Conservation (phyloP, 2,888 invertebrate genomes). For the Pantelozetes paolii region DNA sequence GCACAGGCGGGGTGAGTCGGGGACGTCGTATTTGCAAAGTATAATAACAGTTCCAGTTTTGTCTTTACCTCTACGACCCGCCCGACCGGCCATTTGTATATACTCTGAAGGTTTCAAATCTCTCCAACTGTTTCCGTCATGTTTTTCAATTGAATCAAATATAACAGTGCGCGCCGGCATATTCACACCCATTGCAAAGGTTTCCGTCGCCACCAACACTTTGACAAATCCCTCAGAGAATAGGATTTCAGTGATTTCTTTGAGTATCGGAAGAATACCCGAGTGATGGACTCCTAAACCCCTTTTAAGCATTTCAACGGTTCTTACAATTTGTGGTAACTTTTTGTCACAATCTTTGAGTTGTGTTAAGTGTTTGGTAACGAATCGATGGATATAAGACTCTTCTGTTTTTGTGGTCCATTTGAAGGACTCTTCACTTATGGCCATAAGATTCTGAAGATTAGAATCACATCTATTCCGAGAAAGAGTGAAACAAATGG, state of each 20-base stretch:
- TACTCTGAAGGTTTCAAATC: conserved; percentile 85
- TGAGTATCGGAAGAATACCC: conserved; percentile 95
- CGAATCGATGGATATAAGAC: conserved; percentile 75
- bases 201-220: conserved; percentile 94
- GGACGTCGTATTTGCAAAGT: conserved; percentile 72
- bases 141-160: conserved; percentile 86
- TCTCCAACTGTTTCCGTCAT: conserved; percentile 75
- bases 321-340: conserved; percentile 70
- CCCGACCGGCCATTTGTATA: conserved; percentile 97
- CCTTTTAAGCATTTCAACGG: conserved; percentile 67
- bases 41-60: conserved; percentile 91
- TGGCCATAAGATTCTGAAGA: conserved; percentile 58
- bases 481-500: conserved; percentile 90
- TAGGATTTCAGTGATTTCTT: conserved; percentile 96
- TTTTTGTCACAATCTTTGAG: conserved; percentile 79
- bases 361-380: conserved; percentile 72
- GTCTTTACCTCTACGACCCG: conserved; percentile 89
- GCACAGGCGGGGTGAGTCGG: conserved; percentile 67
- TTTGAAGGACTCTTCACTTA: conserved; percentile 58
- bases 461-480: conserved; percentile 71
- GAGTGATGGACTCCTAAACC: conserved; percentile 98
- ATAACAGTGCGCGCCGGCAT: conserved; percentile 98
- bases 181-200: conserved; percentile 99
- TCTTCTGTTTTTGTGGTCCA: conserved; percentile 81
- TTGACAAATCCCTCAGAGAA: conserved; percentile 90